Evolutionary conservation across 2,113 vertebrate species (phyloP).

Genomic region (Hyaena hyaena): DNA sequence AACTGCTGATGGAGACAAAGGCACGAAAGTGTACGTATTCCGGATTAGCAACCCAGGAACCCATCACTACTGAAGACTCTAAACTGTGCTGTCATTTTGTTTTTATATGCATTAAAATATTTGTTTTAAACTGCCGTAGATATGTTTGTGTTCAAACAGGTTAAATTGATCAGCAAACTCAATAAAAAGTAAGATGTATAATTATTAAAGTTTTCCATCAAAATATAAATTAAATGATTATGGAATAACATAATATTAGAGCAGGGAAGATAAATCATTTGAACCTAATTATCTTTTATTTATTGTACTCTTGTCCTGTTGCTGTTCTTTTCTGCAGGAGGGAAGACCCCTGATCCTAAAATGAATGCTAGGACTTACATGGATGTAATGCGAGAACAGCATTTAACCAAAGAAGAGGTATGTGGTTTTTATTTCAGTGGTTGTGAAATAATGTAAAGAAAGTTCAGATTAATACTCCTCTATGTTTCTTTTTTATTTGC

Average conservation of each 20-base stretch:
- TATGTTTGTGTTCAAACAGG: constrained; percentile 93
- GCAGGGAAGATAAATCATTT: constrained; percentile 85
- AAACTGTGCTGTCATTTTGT: constrained; percentile 94
- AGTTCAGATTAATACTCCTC: neutral
- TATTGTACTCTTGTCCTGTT: constrained; percentile 93
- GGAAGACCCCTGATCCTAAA: constrained; percentile 99
- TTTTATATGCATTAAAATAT: constrained; percentile 93
- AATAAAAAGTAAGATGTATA: constrained; percentile 91
- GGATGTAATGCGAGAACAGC: constrained; percentile 99
- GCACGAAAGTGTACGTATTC: constrained; percentile 99
- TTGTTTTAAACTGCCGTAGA: constrained; percentile 91
- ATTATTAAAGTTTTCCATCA: constrained; percentile 87
- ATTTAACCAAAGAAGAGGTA: constrained; percentile 99
- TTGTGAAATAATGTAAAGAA: neutral
- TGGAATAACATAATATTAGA: constrained; percentile 87
- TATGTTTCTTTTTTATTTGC: constrained; percentile 19
- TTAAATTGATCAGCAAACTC: constrained; percentile 92
- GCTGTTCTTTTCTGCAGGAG: constrained; percentile 98
- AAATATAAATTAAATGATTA: constrained; percentile 88
- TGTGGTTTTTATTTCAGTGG: constrained; percentile 46
- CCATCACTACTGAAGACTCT: constrained; percentile 99
- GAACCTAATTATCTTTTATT: constrained; percentile 83
- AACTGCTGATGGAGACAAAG: constrained; percentile 99
- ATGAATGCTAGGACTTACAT: constrained; percentile 98
- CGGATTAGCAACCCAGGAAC: constrained; percentile 99